phyloP scores from a whole-genome alignment of 2,888 invertebrate genomes.

The Drosophila picticornis region DNA sequence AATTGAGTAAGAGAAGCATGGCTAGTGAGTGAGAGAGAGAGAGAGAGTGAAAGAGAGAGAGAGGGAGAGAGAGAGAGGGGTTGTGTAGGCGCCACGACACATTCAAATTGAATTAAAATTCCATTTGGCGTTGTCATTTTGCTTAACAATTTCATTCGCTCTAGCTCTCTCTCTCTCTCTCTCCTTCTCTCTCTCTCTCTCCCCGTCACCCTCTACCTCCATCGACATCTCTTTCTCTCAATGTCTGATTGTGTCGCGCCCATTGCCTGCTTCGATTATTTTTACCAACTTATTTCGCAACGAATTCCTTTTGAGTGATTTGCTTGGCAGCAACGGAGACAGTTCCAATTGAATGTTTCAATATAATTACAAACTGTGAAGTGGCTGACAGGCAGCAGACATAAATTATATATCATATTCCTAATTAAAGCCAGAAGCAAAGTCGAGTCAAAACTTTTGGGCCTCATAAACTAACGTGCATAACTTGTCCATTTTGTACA shows the following conservation, averaged over 20 bases:
- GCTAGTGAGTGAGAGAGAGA: not conserved
- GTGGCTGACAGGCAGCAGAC: constrained; percentile 6
- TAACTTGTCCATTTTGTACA: constrained; percentile 37
- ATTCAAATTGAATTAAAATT: constrained; percentile 79
- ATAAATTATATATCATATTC: constrained; percentile 51
- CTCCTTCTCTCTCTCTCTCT: not conserved
- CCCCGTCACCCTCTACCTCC: not conserved
- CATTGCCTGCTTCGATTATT: constrained; percentile 48
- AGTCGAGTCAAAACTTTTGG: constrained; percentile 34
- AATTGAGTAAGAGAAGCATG: not conserved
- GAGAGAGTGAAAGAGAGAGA: not conserved
- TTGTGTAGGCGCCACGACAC: constrained; percentile 27
- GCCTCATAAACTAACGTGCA: constrained; percentile 16
- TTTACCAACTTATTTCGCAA: constrained; percentile 47
- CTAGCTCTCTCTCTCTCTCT: not conserved
- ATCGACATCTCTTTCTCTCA: not conserved
- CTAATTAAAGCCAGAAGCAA: constrained; percentile 52
- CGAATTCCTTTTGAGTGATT: constrained; percentile 52
- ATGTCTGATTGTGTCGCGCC: not conserved
- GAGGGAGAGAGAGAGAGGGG: not conserved
- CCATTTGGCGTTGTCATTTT: constrained; percentile 76
- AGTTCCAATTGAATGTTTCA: constrained; percentile 43
- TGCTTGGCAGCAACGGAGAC: constrained; percentile 10
- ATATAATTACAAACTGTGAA: constrained; percentile 48
- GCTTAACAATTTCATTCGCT: constrained; percentile 67